Percentiles rank a stretch among this genome's conserved stretches.
phyloP scores from a whole-genome alignment of 2,797 vertebrate species.

The Gymnopithys bicolor region DNA sequence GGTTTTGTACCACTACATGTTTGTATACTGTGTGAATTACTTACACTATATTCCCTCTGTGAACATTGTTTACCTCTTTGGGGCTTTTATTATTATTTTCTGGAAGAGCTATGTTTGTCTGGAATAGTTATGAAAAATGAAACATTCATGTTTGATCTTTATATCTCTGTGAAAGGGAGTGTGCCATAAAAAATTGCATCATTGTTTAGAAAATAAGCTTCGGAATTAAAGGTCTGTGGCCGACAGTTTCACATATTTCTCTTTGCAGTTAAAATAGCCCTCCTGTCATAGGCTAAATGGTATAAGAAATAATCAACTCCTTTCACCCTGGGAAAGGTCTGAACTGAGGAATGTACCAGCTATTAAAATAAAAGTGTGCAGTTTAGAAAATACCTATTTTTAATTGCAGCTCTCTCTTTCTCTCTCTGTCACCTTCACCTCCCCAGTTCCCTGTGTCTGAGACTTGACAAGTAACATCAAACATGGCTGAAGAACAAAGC shows the following conservation, averaged over 20 bases:
- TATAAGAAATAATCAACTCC: constrained; percentile 38
- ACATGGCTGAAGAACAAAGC: constrained; percentile 21
- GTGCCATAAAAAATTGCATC: constrained; percentile 12
- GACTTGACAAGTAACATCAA: constrained; percentile 24
- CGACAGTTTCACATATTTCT: constrained; percentile 52
- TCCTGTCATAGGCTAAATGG: constrained; percentile 54
- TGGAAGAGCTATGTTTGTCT: constrained; percentile 46
- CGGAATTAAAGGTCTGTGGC: constrained; percentile 28
- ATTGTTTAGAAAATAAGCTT: constrained; percentile 65
- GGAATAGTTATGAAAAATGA: constrained; percentile 46
- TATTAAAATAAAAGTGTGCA: constrained; percentile 1
- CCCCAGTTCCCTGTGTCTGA: background rate
- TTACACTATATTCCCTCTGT: constrained; percentile 59
- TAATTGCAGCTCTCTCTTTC: constrained; percentile 24
- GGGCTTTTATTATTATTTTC: constrained; percentile 21
- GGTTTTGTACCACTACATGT: constrained; percentile 79
- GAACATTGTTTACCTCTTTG: constrained; percentile 68
- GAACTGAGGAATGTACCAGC: background rate
- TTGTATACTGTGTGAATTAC: constrained; percentile 73
- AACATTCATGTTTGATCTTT: constrained; percentile 44
- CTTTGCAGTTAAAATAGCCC: constrained; percentile 29
- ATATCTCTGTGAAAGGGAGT: constrained; percentile 12
- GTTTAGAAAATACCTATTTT: constrained; percentile 33
- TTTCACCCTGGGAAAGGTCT: constrained; percentile 17
- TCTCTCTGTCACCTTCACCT: background rate